Conservation (phyloP, 2,888 invertebrate genomes). For the Synergus laeviventris region DNA sequence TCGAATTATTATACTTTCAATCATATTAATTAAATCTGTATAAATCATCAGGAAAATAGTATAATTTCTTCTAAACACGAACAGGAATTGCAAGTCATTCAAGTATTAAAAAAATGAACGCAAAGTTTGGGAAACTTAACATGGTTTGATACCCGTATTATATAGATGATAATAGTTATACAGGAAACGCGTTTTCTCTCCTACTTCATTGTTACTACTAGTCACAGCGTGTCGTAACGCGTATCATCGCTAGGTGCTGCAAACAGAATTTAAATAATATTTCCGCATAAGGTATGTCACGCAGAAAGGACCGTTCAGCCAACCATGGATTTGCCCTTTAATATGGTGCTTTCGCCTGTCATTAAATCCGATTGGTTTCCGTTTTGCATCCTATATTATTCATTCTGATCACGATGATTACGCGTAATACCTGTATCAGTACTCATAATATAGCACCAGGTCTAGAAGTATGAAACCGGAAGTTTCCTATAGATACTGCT, state of each 20-base stretch:
- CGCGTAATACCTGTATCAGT: not conserved
- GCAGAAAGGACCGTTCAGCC: constrained; percentile 17
- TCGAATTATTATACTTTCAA: no score
- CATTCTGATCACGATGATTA: not conserved
- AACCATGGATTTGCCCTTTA: constrained; percentile 22
- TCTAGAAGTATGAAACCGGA: no score
- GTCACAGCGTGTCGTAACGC: constrained; percentile 6
- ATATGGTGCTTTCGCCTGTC: constrained; percentile 4
- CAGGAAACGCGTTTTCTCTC: constrained; percentile 4
- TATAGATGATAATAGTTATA: not conserved
- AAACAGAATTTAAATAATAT: constrained; percentile 33
- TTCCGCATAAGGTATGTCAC: constrained; percentile 37
- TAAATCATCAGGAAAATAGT: no score
- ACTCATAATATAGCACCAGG: no score
- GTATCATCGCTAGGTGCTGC: constrained; percentile 10
- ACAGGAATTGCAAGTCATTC: not conserved
- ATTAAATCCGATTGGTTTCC: constrained; percentile 42
- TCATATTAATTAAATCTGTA: no score
- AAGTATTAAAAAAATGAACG: no score
- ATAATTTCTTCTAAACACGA: not conserved
- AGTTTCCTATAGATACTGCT: no score
- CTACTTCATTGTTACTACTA: constrained; percentile 12
- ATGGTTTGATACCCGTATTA: not conserved
- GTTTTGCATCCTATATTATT: not conserved
- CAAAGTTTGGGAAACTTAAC: not conserved